Percentiles rank a stretch among this genome's conserved stretches.
Conservation (phyloP, 1,140 invertebrate genomes). For the Luehdorfia chinensis region DNA sequence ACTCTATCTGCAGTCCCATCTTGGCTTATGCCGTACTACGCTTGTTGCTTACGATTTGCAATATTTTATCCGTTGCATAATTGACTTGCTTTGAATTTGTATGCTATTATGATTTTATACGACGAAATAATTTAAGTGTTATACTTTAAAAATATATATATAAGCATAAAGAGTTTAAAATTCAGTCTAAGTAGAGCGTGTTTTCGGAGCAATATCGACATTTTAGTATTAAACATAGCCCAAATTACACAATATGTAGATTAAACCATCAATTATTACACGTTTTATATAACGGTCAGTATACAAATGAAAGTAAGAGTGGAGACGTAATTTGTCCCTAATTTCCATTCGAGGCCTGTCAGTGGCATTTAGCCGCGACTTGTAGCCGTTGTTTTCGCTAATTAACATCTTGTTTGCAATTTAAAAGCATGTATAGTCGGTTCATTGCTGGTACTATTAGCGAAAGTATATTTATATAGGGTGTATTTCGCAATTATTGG, state of each 20-base stretch:
- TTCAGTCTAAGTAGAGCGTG: too few species aligned
- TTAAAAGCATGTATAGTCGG: slow-evolving; percentile 54
- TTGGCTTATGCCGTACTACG: slow-evolving; percentile 37
- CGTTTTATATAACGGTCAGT: slow-evolving; percentile 60
- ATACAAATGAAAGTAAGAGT: slow-evolving; percentile 69
- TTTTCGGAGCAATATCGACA: background rate
- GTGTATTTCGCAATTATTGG: slow-evolving; percentile 58
- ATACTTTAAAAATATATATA: too few species aligned
- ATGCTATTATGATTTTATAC: slow-evolving; percentile 36
- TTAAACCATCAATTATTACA: slow-evolving; percentile 59
- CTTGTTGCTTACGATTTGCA: slow-evolving; percentile 60
- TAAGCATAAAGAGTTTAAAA: too few species aligned
- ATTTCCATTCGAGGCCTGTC: slow-evolving; percentile 66
- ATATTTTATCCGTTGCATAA: slow-evolving; percentile 71
- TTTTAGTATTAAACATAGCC: slow-evolving; percentile 25
- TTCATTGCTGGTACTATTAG: slow-evolving; percentile 33
- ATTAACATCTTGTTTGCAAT: slow-evolving; percentile 76
- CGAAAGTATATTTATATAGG: slow-evolving; percentile 50
- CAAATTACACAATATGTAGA: slow-evolving; percentile 48
- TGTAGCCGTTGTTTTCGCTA: slow-evolving; percentile 69
- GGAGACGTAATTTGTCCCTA: slow-evolving; percentile 71
- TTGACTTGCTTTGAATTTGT: slow-evolving; percentile 37
- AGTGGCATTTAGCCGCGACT: slow-evolving; percentile 61
- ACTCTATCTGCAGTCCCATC: slow-evolving; percentile 66
- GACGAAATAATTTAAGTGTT: background rate